These are phyloP conservation scores for Pelobates cultripes DNA, from an alignment of 2,797 vertebrate species.

Conservation along the genomic window DNA sequence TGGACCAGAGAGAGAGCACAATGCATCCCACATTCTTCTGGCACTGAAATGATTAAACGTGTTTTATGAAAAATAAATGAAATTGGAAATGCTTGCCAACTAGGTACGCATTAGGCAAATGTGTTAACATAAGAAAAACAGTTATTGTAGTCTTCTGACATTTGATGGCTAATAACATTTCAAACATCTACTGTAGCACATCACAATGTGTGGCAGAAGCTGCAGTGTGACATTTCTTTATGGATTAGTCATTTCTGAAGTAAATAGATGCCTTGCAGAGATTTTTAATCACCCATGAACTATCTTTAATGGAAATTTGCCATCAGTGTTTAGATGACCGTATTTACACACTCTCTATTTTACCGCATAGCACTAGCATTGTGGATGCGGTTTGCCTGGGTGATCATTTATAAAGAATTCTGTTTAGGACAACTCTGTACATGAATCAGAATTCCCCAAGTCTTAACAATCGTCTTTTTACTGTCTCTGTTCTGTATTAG, in stretches of 20 bases:
- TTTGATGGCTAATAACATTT: neutral
- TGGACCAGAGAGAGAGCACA: too few species aligned
- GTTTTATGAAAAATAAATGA: too few species aligned
- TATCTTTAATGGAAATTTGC: neutral
- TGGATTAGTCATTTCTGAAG: slow-evolving; percentile 60
- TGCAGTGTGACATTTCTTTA: slow-evolving; percentile 48
- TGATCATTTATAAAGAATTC: too few species aligned
- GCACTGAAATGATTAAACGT: too few species aligned
- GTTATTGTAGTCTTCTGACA: neutral
- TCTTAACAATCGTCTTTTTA: too few species aligned
- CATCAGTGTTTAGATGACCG: neutral
- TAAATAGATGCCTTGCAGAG: slow-evolving; percentile 56
- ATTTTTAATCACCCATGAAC: slow-evolving; percentile 14
- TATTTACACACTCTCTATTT: neutral
- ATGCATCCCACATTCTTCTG: too few species aligned
- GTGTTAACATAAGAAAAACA: too few species aligned
- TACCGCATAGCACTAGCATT: too few species aligned
- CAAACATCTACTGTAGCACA: neutral
- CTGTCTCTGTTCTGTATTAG: too few species aligned
- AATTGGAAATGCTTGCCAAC: neutral
- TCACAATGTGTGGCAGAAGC: neutral
- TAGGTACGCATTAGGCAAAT: neutral
- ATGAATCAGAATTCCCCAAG: too few species aligned
- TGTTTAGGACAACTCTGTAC: too few species aligned
- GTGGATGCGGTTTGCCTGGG: too few species aligned